A percentile compares a stretch with the other conserved stretches of the same genome.
phyloP scores from a whole-genome alignment of 2,797 vertebrate genomes.

The Pyrocephalus nanus region DNA sequence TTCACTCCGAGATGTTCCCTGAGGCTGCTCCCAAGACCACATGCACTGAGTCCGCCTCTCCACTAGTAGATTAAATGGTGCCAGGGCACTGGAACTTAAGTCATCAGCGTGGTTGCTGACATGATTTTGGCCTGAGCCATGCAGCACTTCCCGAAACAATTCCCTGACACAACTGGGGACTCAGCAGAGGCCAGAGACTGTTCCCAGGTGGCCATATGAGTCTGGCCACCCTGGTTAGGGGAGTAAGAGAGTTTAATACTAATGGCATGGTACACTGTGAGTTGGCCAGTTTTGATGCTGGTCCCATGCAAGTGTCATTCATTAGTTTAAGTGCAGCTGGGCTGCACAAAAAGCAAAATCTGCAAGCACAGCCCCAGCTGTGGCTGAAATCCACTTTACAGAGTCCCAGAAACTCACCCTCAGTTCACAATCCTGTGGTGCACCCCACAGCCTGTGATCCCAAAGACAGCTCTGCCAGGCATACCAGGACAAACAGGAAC shows the following conservation, averaged over 20 bases:
- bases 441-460: background rate
- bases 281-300: background rate
- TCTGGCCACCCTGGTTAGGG: conserved; percentile 27
- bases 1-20: background rate
- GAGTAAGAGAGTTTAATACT: background rate
- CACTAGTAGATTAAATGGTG: background rate
- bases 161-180: background rate
- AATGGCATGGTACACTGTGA: background rate
- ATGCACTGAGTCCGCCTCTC: background rate
- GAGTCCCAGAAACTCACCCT: background rate
- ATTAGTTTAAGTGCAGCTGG: conserved; percentile 1
- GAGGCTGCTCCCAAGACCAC: conserved; percentile 41
- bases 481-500: background rate
- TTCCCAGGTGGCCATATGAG: background rate
- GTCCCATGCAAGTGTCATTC: conserved; percentile 44
- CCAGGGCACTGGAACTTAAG: background rate
- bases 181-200: background rate
- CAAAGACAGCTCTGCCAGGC: background rate
- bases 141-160: conserved; percentile 30
- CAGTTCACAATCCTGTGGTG: background rate
- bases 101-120: background rate
- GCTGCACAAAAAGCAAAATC: background rate
- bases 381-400: background rate
- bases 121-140: conserved; percentile 28
- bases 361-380: background rate